Evolutionary conservation across 2,797 vertebrate species (phyloP), one percentile per base, ranked within the genome.

Genomic region (Chloroceryle amazona): DNA sequence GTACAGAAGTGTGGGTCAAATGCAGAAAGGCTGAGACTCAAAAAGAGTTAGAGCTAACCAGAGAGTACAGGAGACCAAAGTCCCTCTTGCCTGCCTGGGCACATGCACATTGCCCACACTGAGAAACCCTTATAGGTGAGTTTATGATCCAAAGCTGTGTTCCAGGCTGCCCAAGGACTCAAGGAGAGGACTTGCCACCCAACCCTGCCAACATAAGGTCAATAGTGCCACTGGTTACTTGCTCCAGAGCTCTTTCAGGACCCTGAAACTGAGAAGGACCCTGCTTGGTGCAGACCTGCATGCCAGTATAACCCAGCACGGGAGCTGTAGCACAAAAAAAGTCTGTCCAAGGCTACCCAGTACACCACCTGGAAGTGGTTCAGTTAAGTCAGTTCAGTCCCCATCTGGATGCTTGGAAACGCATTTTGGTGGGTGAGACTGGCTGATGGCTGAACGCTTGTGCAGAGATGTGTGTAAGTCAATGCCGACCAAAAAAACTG

Each of bases 401-500:
- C 88, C 91, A 94, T 86, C 68, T 95, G 91, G 87, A 31, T 16
- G 15, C 90, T 62, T 81, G 75, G 88, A 86, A 91, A 41, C 26
- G 70, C 83, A n/a, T 35, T 91, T 78, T 66, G 58, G 91, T 94
- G 91, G 82, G 79, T 94, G 94, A 93, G 57, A 73, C 22, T 14
- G 67, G 63, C 87, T 96, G 91, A 54, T 26, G 66, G 81, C 87
- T 70, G 87, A 87, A 47, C 0, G 22, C 71, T 93, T 94, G 62
- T 68, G 81, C 81, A 80, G 86, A 81, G 81, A 80, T 73, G 55
- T 92, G 86, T 81, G 84, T 55, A 85, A 93, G 85, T 51, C 67
- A 87, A 29, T n/a, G 87, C 39, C 39, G 57, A 92, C 91, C 93
- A 82, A 81, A 76, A 90, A 94, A 94, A 74, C 87, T 95, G 90